Conservation (phyloP, 1,140 invertebrate species). For the Hyles vespertilio region DNA sequence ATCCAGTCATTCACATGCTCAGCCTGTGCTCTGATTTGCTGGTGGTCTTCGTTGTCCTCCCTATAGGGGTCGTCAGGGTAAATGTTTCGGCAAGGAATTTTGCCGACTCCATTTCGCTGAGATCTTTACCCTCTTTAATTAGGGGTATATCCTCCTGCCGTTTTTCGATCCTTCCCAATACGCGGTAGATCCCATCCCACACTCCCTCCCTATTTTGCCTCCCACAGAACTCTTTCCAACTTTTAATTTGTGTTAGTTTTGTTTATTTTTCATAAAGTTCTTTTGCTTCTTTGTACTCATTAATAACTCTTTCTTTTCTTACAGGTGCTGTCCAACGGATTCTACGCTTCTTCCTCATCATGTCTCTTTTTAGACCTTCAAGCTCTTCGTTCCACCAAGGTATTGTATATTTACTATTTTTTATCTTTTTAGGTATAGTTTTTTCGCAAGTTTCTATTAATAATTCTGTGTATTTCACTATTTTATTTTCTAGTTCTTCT, state of each 20-base stretch:
- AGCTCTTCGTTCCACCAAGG: constrained; percentile 2
- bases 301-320: neutral
- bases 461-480: neutral
- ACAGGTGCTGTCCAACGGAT: neutral
- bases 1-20: constrained; percentile 1
- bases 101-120: neutral
- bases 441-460: neutral
- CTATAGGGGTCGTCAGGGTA: constrained; percentile 1
- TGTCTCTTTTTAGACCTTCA: neutral
- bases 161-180: neutral
- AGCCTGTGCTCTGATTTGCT: constrained; percentile 4
- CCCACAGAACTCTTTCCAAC: constrained; percentile 5
- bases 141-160: neutral
- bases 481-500: neutral
- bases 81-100: constrained; percentile 10
- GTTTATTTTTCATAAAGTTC: neutral
- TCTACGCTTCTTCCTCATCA: neutral
- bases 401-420: neutral
- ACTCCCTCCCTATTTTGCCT: neutral
- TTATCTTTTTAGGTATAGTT: neutral
- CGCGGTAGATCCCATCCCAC: constrained; percentile 2
- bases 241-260: neutral
- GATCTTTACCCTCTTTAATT: neutral
- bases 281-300: neutral
- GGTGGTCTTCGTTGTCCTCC: constrained; percentile 8